Evolutionary conservation across 2,888 invertebrate genomes (phyloP).

Genomic region (Linnaemya tessellans): DNA sequence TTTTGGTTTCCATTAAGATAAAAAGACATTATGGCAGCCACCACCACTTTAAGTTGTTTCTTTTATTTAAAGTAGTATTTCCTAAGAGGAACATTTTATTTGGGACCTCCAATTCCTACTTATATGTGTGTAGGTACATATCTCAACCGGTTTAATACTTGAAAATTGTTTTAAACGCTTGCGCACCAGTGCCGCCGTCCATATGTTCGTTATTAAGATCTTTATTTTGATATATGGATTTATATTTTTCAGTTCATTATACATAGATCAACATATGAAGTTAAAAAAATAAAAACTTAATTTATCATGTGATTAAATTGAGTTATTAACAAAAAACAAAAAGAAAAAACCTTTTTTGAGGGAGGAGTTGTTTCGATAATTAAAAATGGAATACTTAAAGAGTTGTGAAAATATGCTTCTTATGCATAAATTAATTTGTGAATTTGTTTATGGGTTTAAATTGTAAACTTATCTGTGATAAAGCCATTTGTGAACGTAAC

Average conservation of each 20-base stretch:
- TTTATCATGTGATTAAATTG: conserved; percentile 51
- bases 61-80: conserved; percentile 23
- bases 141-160: conserved; percentile 52
- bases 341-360: conserved; percentile 2
- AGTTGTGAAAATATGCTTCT: background rate
- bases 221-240: conserved; percentile 22
- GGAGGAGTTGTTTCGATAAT: conserved; percentile 23
- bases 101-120: background rate
- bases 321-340: conserved; percentile 48
- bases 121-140: too few species aligned
- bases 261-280: conserved; percentile 38
- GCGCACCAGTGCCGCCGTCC: conserved; percentile 50
- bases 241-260: conserved; percentile 21
- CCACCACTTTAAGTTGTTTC: conserved; percentile 58
- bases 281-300: conserved; percentile 45
- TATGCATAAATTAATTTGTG: conserved; percentile 50
- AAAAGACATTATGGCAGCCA: conserved; percentile 71
- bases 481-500: conserved; percentile 24
- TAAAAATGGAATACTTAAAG: conserved; percentile 13
- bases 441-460: conserved; percentile 17
- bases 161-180: conserved; percentile 65
- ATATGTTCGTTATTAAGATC: conserved; percentile 39
- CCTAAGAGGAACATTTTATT: conserved; percentile 8
- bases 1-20: conserved; percentile 70
- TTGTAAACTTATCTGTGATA: background rate